Conservation (phyloP, 2,113 vertebrate species). For the Sinocyclocheilus rhinocerous region DNA sequence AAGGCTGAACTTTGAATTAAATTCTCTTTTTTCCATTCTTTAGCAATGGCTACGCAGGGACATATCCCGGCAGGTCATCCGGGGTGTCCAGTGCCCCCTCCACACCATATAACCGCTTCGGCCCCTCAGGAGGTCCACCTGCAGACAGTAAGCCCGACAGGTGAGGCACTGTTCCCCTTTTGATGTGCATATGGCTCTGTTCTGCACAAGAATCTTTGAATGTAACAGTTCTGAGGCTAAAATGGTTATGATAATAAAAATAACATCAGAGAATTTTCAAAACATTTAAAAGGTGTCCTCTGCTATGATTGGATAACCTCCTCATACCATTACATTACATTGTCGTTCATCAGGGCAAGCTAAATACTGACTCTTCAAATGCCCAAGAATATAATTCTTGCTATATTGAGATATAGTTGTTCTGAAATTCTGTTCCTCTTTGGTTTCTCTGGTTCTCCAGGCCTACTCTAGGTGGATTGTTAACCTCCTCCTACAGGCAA, state of each 20-base stretch:
- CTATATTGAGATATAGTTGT: not conserved
- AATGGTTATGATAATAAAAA: not conserved
- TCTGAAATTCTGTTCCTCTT: not conserved
- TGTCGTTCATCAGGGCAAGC: not conserved
- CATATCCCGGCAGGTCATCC: constrained; percentile 75
- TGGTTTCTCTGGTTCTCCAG: constrained; percentile 65
- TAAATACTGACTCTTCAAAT: not conserved
- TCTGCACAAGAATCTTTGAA: not conserved
- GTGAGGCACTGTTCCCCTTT: constrained; percentile 61
- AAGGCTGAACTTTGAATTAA: constrained; percentile 27
- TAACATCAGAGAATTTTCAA: not conserved
- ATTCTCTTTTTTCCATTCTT: constrained; percentile 28
- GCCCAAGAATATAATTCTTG: not conserved
- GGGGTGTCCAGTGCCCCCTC: constrained; percentile 68
- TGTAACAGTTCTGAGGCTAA: not conserved
- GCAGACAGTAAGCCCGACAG: constrained; percentile 83
- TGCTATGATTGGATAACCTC: not conserved
- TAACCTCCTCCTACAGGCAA: constrained; percentile 92
- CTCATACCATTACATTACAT: not conserved
- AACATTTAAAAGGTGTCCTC: not conserved
- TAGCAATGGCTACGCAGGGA: constrained; percentile 73
- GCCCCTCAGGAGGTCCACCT: constrained; percentile 66
- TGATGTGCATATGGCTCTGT: constrained; percentile 6
- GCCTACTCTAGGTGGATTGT: constrained; percentile 82
- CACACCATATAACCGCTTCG: constrained; percentile 67